Conservation (phyloP, 2,888 invertebrate species). For the Siphlonurus alternatus region DNA sequence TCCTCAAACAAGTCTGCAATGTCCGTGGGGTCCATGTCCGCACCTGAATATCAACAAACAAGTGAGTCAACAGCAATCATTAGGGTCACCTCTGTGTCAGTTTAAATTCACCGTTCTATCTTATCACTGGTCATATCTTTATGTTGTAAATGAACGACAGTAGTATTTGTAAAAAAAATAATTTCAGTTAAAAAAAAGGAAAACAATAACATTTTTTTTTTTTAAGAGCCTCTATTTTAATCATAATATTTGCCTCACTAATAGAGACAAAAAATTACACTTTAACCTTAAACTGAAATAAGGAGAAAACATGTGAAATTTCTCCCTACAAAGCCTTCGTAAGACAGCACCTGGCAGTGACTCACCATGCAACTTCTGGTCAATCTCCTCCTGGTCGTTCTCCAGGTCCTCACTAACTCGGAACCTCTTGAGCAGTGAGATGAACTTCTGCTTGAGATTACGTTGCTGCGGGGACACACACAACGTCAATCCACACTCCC, state of each 20-base stretch:
- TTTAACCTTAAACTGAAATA: no score
- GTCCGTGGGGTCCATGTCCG: constrained; percentile 51
- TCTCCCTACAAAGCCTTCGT: not conserved
- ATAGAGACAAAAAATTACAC: no score
- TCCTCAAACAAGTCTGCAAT: constrained; percentile 93
- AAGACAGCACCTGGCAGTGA: not conserved
- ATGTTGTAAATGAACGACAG: no score
- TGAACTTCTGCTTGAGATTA: constrained; percentile 94
- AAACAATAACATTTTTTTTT: no score
- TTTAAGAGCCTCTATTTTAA: no score
- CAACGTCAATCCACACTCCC: not conserved
- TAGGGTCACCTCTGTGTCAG: no score
- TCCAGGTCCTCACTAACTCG: constrained; percentile 71
- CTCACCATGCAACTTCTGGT: constrained; percentile 31
- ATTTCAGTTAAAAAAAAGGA: no score
- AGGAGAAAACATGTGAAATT: no score
- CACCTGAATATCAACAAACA: constrained; percentile 35
- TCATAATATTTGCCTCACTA: no score
- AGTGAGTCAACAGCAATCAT: no score
- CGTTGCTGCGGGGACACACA: constrained; percentile 47
- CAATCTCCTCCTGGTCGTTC: constrained; percentile 28
- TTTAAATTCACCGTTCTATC: not conserved
- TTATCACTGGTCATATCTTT: no score
- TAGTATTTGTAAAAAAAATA: not conserved
- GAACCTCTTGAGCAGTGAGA: constrained; percentile 84